Base-by-base conservation (phyloP, 2,888 invertebrate genomes). In the Nebria salina region DNA sequence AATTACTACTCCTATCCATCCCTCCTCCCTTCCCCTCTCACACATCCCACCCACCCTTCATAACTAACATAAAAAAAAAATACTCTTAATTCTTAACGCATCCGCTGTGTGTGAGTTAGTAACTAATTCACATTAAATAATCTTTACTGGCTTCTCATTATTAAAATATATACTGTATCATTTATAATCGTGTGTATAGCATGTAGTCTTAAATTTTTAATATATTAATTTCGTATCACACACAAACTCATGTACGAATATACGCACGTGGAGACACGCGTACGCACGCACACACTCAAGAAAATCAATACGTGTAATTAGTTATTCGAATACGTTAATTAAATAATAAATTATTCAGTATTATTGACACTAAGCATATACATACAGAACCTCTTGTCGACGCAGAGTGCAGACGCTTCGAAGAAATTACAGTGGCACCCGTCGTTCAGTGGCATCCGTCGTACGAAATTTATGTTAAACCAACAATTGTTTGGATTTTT, bases 311-410 rank as follows among this genome's bases (percentile, higher is more conserved):
- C 64, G n/a, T 34, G 26, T 80, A 80, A 80, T 80, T 80, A 80
- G 80, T 75, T 75, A 75, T 80, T 75, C 80, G 80, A 75, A 80
- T 80, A 80, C 80, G 75, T 70, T 80, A 80, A 80, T 80, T 80
- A 80, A 80, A 75, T 80, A 75, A 80, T 80, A 70, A 75, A 75
- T 80, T 70, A 80, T 80, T 68, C 80, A 80, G 34, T 20, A 25
- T 64, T 80, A 80, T 80, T 80, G 80, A 80, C 80, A 80, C 80
- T 80, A 72, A 65, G 20, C 20, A 54, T 54, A 54, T 54, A 54
- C 13, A 13, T 54, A 54, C 54, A 54, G 54, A 54, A 54, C 54
- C 54, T 54, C 54, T 54, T 54, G 54, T 8, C 54, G 54, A 54
- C 54, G 54, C 54, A 13, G 54, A 54, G 54, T 34, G 34, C 4